Evolutionary conservation across 2,113 vertebrate species (phyloP).

Genomic region (Columba livia): DNA sequence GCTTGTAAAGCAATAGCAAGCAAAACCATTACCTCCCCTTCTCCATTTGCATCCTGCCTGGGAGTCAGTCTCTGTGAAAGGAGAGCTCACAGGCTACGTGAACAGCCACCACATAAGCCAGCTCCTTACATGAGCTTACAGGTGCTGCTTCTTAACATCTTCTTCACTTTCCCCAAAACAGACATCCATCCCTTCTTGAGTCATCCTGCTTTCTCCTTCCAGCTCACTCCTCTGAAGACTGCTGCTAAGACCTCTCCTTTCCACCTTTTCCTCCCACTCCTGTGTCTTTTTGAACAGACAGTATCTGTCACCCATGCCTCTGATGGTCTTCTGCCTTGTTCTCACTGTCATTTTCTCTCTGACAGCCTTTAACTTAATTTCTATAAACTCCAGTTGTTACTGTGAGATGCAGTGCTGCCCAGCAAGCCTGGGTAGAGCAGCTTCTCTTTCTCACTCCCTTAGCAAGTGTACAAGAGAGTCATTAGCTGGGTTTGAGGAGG

Average conservation of each 20-base stretch:
- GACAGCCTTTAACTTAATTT: background rate
- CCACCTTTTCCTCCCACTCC: background rate
- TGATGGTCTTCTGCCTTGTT: background rate
- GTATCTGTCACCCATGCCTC: accelerated
- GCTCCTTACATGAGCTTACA: background rate
- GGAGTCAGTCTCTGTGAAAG: background rate
- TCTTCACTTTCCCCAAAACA: background rate
- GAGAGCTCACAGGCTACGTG: background rate
- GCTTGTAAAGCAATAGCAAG: background rate
- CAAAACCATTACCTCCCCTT: background rate
- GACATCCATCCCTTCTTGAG: accelerated
- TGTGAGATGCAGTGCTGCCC: background rate
- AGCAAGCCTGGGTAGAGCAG: accelerated
- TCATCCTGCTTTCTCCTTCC: background rate
- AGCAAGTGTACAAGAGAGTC: background rate
- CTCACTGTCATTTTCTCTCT: background rate
- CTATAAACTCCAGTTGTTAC: background rate
- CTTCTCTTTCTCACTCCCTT: background rate
- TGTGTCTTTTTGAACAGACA: accelerated
- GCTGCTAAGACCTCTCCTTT: background rate
- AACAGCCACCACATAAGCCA: background rate
- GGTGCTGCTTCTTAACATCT: background rate
- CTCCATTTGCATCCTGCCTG: background rate
- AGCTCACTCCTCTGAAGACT: background rate
- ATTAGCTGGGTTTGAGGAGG: background rate